Evolutionary conservation across 2,797 vertebrate species (phyloP), one percentile per base, ranked within the genome.

Genomic region (Crocodylus rhombifer): DNA sequence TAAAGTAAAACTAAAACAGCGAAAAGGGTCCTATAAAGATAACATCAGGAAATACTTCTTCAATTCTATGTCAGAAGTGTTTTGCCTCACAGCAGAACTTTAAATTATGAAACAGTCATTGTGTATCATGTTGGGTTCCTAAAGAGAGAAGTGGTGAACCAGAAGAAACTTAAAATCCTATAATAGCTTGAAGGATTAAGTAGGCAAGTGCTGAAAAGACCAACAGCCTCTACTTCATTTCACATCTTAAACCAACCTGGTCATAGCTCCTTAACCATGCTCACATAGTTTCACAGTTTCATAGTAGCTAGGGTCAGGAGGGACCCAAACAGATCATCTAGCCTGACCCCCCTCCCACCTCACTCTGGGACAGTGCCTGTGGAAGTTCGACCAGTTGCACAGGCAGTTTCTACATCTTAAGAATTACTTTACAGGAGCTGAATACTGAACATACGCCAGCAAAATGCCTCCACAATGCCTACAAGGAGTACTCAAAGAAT

Each of bases 21-120:
- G 36, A 36, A 36, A 36, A 36, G 36, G 36, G 36, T 36, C 36
- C 36, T 36, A 36, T 36, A 6, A 36, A 36, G 36, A 36, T 36
- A n/a, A n/a, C n/a, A 7, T 36, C 36, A 61, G 30, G 23, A 2
- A 57, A 11, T 28, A 23, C 1, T 30, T 26, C 30, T 64, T 74
- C 56, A 0, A 1, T 30, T 84, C 15, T 13, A 3, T 71, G 23
- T 65, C 11, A 58, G 60, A 74, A 15, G 1, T 6, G 33, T 7
- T 56, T 60, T 77, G 7, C 60, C 69, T 80, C 28, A 25, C 0
- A 0, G 21, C 21, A 26, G 36, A 75, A 33, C 63, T 42, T 1
- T 1, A 5, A 51, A n/a, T 0, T 28, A 28, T 3, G 18, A 51
- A 3, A 57, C 1, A 2, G 42, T 13, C 33, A 20, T 16, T 33